Base-by-base conservation (phyloP, 2,113 vertebrate species). In the Cromileptes altivelis region DNA sequence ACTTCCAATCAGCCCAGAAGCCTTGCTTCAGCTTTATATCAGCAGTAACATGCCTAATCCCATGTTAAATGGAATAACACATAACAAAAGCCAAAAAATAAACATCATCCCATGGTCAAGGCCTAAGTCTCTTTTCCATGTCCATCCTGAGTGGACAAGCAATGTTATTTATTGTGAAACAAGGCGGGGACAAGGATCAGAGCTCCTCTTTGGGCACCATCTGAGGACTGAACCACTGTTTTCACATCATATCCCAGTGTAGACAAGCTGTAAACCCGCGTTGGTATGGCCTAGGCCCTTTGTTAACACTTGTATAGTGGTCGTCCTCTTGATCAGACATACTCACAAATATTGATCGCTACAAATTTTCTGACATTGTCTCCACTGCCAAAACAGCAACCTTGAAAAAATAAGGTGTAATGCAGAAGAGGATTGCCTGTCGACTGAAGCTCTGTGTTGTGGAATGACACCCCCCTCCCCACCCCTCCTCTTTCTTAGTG, bases 151-250 rank as follows among this genome's bases (percentile, higher is more conserved):
- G 88, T 94, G 91, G 90, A 96, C 93, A 94, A 94, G 94, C 87
- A 57, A 84, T 94, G 92, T 94, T 95, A 94, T 94, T 95, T 95
- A 92, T 80, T 89, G 84, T 77, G 84, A 84, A 95, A 95, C 94
- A 95, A 92, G 92, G 81, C 73, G 23, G 69, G 75, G 86, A 95
- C 94, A 95, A 90, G 93, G 94, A 94, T 94, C 92, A 93, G 88
- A 86, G 85, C 70, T 75, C 49, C 73, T 72, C 82, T 91, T 77
- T 68, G 82, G 88, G 83, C 80, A 61, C 88, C 85, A 76, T 91
- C 89, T 92, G 91, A 92, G 88, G 89, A 72, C 88, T 1, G 86
- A 94, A 94, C 69, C 81, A 80, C 92, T 94, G 93, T 95, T 95
- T 92, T 91, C 84, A 14, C 74, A 85, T 89, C 86, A 88, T 91